These are phyloP conservation scores for Phrynocephalus forsythii DNA, from an alignment of 2,797 vertebrate species.

Conservation along the genomic window DNA sequence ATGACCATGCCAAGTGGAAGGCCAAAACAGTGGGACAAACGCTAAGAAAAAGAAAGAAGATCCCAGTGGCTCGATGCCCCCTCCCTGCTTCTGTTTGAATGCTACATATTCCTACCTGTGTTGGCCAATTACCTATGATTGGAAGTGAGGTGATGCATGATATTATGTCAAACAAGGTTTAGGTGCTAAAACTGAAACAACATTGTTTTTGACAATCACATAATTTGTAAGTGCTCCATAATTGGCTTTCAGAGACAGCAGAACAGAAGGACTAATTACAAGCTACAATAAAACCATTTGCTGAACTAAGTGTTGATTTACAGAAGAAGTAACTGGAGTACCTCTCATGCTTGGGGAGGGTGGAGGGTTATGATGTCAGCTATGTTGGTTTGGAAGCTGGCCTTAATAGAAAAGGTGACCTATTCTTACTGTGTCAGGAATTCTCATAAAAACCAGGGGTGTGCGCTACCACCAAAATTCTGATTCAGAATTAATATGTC, in stretches of 20 bases:
- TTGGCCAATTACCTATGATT: neutral
- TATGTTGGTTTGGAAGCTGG: neutral
- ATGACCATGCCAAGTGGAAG: too few relatives aligned
- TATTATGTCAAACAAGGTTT: neutral
- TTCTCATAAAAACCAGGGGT: neutral
- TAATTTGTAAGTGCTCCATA: slow-evolving; percentile 22
- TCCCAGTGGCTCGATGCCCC: neutral
- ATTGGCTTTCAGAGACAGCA: slow-evolving; percentile 11
- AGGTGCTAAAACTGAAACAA: slow-evolving; percentile 23
- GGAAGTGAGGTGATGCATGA: neutral
- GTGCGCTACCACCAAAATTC: too few relatives aligned
- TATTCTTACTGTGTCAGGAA: neutral
- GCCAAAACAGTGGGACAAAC: too few relatives aligned
- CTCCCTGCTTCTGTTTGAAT: neutral
- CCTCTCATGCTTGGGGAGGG: slow-evolving; percentile 20
- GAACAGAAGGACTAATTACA: slow-evolving; percentile 7
- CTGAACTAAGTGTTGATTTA: slow-evolving; percentile 51
- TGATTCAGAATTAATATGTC: too few relatives aligned
- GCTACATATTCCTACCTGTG: neutral
- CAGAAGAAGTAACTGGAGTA: slow-evolving; percentile 16
- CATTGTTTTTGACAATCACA: slow-evolving; percentile 39
- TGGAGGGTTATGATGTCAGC: slow-evolving; percentile 10
- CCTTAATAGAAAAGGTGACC: neutral
- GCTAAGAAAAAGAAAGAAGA: neutral
- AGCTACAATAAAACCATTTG: slow-evolving; percentile 46